A percentile compares a stretch with the other conserved stretches of the same genome.
These are phyloP conservation scores for Globodera ellingtonae DNA, from an alignment of 1,140 invertebrate species.

Conservation along the genomic window DNA sequence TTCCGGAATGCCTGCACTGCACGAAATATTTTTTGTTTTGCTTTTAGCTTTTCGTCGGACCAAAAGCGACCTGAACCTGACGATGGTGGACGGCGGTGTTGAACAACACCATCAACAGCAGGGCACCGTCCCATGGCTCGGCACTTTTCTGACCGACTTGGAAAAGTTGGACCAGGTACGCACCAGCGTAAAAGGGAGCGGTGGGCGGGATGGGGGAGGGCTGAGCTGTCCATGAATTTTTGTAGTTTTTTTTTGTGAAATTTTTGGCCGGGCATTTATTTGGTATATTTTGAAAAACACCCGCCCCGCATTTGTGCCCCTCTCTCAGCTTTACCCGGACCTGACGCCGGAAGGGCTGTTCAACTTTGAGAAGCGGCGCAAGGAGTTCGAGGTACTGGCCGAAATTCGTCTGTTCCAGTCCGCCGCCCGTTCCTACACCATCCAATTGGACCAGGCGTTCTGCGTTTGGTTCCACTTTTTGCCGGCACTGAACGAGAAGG, in stretches of 20 bases:
- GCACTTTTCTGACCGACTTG: conserved; percentile 94
- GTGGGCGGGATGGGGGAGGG: background rate
- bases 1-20: too few relatives aligned
- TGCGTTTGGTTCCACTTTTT: conserved; percentile 64
- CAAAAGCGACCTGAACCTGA: conserved; percentile 62
- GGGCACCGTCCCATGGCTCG: conserved; percentile 95
- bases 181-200: conserved; percentile 73
- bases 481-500: conserved; percentile 58
- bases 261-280: too few relatives aligned
- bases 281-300: background rate
- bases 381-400: conserved; percentile 97
- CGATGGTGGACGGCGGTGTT: background rate
- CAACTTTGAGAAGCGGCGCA: conserved; percentile 95
- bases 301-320: background rate
- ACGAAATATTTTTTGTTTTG: background rate
- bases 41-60: conserved; percentile 51
- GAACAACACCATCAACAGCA: conserved; percentile 67
- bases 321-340: conserved; percentile 11
- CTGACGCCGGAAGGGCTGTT: conserved; percentile 74
- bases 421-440: conserved; percentile 92
- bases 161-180: conserved; percentile 98
- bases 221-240: too few relatives aligned
- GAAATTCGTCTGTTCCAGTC: conserved; percentile 92
- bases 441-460: conserved; percentile 67
- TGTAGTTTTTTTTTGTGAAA: too few relatives aligned